Evolutionary conservation across 2,888 invertebrate genomes (phyloP).

Genomic region (Dolichopus griseipennis): DNA sequence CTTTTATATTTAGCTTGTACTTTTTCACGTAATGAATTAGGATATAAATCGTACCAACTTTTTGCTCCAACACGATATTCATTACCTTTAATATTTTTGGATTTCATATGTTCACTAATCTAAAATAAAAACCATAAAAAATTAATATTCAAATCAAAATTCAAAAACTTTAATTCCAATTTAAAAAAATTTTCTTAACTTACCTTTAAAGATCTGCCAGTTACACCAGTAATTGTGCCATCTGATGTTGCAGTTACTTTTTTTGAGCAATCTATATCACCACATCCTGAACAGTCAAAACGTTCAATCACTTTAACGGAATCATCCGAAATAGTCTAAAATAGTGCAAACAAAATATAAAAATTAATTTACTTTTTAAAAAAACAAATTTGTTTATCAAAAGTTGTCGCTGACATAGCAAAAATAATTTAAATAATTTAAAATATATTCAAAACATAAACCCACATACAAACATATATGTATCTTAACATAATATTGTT

Average conservation of each 20-base stretch:
- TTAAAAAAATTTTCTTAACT: background rate
- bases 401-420: constrained; percentile 12
- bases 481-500: too few species aligned
- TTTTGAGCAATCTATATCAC: constrained; percentile 88
- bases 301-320: constrained; percentile 89
- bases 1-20: constrained; percentile 70
- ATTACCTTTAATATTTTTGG: constrained; percentile 67
- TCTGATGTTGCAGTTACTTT: constrained; percentile 58
- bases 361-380: background rate
- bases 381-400: background rate
- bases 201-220: constrained; percentile 82
- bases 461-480: too few species aligned
- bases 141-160: background rate
- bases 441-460: too few species aligned
- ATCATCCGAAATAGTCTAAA: constrained; percentile 77
- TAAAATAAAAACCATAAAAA: constrained; percentile 14
- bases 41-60: constrained; percentile 77
- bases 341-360: background rate
- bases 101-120: constrained; percentile 35
- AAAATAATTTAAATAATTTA: too few species aligned
- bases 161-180: background rate
- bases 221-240: constrained; percentile 71
- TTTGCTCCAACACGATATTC: constrained; percentile 83
- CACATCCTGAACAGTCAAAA: constrained; percentile 92
- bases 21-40: constrained; percentile 71